These are phyloP conservation scores for Leptinotarsa haldemani DNA, from an alignment of 2,888 invertebrate genomes.

Conservation along the genomic window DNA sequence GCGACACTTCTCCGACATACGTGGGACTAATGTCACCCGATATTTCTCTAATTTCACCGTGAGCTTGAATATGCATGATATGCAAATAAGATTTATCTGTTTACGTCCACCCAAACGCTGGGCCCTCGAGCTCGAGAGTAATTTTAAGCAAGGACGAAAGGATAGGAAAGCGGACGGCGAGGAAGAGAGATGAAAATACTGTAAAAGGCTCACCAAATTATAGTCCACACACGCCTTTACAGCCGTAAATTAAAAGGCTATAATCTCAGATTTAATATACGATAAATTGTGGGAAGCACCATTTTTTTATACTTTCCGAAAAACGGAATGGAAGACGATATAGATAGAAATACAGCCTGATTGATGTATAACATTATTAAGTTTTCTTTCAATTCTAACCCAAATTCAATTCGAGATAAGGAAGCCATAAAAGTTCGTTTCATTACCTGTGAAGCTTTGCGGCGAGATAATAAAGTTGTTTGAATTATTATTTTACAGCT, in stretches of 20 bases:
- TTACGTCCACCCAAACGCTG: slow-evolving; percentile 11
- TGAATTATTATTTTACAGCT: slow-evolving; percentile 4
- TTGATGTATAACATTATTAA: slow-evolving; percentile 1
- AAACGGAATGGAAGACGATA: slow-evolving; percentile 11
- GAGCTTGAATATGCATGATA: slow-evolving; percentile 8
- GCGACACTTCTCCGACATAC: not conserved
- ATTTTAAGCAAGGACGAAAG: slow-evolving; percentile 1
- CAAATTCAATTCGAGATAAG: slow-evolving; percentile 1
- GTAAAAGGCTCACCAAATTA: slow-evolving; percentile 55
- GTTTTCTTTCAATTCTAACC: not conserved
- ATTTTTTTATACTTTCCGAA: slow-evolving; percentile 22
- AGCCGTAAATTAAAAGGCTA: slow-evolving; percentile 55
- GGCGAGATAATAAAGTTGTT: slow-evolving; percentile 4
- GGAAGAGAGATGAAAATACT: slow-evolving; percentile 31
- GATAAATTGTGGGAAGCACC: slow-evolving; percentile 45
- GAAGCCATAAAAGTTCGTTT: slow-evolving; percentile 3
- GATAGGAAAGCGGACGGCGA: slow-evolving; percentile 10
- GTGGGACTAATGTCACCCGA: slow-evolving; percentile 15
- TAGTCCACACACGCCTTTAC: slow-evolving; percentile 52
- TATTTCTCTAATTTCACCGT: slow-evolving; percentile 9
- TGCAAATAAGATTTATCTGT: slow-evolving; percentile 16
- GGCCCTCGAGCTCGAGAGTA: slow-evolving; percentile 3
- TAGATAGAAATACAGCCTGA: not conserved
- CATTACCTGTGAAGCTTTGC: slow-evolving; percentile 5
- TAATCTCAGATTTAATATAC: slow-evolving; percentile 53